Conservation (phyloP, 2,888 invertebrate genomes). For the Leptinotarsa rubiginosa region DNA sequence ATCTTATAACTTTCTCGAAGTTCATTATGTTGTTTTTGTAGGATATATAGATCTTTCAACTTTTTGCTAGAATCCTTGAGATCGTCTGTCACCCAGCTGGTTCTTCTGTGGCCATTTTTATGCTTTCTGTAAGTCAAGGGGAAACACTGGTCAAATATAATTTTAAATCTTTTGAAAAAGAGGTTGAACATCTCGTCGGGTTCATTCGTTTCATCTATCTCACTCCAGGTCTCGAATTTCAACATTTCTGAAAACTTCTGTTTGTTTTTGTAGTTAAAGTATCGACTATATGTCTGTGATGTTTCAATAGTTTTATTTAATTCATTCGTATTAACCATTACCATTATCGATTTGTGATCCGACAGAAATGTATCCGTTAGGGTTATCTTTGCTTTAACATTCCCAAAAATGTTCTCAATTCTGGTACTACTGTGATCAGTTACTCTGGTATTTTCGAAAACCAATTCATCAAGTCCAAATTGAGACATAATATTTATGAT, state of each 20-base stretch:
- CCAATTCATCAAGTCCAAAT: not conserved
- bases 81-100: not conserved
- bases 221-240: not conserved
- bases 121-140: not conserved
- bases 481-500: constrained; percentile 8
- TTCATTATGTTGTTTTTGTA: not conserved
- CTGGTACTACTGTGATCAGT: not conserved
- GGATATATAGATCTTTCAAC: not conserved
- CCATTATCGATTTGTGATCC: no score
- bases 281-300: no score
- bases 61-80: not conserved
- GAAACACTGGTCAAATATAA: not conserved
- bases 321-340: no score
- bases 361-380: not conserved
- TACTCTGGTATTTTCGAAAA: constrained; percentile 1
- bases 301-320: no score
- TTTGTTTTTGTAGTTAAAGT: not conserved
- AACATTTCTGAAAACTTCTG: not conserved
- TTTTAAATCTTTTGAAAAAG: not conserved
- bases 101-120: not conserved
- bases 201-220: not conserved
- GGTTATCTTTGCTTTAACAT: not conserved
- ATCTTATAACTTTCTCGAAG: not conserved
- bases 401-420: constrained; percentile 6
- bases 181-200: not conserved